Conservation (phyloP, 2,888 invertebrate species). For the Acanthosepion pharaonis region DNA sequence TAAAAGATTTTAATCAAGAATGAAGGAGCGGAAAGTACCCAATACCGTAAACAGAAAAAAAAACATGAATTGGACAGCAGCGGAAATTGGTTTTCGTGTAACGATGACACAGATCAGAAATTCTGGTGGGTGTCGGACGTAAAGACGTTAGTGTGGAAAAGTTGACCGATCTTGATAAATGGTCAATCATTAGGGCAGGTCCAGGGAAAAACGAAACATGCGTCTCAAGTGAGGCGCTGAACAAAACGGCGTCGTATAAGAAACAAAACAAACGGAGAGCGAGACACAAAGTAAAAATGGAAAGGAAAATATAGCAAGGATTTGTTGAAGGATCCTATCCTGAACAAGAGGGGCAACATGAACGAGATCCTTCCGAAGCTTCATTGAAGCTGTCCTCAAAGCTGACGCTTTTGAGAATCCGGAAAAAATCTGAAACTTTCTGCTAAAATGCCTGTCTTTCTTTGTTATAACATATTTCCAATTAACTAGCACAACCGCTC, state of each 20-base stretch:
- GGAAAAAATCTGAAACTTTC: no score
- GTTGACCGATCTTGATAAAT: background rate
- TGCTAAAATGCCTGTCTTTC: no score
- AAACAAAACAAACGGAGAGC: background rate
- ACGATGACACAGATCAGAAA: background rate
- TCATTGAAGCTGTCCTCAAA: no score
- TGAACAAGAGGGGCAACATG: no score
- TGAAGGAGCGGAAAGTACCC: background rate
- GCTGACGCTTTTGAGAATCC: no score
- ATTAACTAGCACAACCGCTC: no score
- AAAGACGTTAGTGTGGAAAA: background rate
- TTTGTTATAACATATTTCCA: no score
- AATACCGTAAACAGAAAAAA: background rate
- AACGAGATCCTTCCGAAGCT: no score
- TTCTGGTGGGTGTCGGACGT: background rate
- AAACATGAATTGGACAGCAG: background rate
- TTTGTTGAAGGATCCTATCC: no score
- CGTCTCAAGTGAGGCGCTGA: background rate
- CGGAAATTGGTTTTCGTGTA: slow-evolving; percentile 33
- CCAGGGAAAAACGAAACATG: background rate
- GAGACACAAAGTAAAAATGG: background rate
- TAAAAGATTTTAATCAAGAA: background rate
- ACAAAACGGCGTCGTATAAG: no score
- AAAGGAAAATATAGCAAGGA: background rate
- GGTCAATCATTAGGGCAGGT: background rate